phyloP scores from a whole-genome alignment of 2,797 vertebrate genomes.

The Microhierax caerulescens region DNA sequence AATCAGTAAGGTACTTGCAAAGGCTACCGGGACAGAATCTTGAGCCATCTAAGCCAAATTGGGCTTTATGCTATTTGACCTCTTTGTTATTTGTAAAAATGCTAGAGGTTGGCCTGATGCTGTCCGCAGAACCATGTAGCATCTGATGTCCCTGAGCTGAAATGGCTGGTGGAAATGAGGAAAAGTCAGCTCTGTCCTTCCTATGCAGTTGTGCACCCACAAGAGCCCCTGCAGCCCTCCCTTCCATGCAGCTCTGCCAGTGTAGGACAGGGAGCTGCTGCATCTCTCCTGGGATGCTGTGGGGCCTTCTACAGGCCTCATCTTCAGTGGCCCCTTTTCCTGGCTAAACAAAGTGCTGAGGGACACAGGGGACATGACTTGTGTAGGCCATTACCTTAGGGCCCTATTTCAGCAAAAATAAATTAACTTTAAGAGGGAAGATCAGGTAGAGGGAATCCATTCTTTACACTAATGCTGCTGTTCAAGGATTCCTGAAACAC shows the following conservation, averaged over 20 bases:
- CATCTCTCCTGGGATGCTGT: background rate
- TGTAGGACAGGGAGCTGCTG: background rate
- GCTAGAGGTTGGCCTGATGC: background rate
- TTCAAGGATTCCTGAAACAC: background rate
- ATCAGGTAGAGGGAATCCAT: background rate
- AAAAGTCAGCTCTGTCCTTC: background rate
- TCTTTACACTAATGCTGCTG: background rate
- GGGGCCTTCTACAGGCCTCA: background rate
- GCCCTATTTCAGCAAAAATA: background rate
- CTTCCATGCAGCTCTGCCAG: background rate
- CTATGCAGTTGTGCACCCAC: background rate
- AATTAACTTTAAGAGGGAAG: background rate
- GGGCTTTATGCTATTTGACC: background rate
- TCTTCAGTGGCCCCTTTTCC: background rate
- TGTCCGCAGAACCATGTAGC: fast-evolving
- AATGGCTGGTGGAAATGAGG: background rate
- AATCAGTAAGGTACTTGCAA: background rate
- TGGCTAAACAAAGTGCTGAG: background rate
- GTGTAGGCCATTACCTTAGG: background rate
- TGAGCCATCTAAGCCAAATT: background rate
- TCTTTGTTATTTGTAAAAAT: background rate
- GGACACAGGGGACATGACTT: background rate
- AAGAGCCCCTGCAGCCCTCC: no score
- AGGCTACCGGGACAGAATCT: background rate
- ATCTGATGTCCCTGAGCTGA: background rate